Conservation (phyloP, 2,888 invertebrate genomes). For the Coelogynopora nodosa region DNA sequence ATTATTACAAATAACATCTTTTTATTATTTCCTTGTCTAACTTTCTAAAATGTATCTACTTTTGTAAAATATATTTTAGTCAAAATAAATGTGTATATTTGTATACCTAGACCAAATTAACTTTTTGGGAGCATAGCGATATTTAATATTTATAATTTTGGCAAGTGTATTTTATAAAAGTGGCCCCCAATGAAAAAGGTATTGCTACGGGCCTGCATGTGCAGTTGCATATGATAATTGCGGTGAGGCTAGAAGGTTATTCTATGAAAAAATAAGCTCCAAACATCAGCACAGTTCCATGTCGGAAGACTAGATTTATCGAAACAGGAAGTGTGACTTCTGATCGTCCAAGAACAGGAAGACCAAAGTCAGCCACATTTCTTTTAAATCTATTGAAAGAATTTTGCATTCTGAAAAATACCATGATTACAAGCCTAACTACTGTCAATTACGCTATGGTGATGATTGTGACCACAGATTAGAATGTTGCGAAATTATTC, state of each 20-base stretch:
- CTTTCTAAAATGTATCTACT: no score
- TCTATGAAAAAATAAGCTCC: slow-evolving; percentile 21
- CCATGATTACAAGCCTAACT: slow-evolving; percentile 29
- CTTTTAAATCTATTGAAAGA: not conserved
- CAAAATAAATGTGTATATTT: no score
- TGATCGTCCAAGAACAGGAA: slow-evolving; percentile 22
- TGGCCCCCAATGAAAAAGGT: no score
- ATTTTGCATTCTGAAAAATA: slow-evolving; percentile 15
- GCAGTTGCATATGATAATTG: slow-evolving; percentile 33
- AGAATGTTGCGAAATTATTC: slow-evolving; percentile 25
- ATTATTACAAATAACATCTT: no score
- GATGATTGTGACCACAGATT: slow-evolving; percentile 16
- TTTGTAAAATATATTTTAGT: no score
- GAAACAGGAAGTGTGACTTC: slow-evolving; percentile 36
- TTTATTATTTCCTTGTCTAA: no score
- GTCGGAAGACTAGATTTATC: not conserved
- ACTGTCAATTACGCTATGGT: not conserved
- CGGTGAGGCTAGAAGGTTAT: slow-evolving; percentile 27
- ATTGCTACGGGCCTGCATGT: no score
- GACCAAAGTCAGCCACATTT: slow-evolving; percentile 34
- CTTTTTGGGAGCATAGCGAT: no score
- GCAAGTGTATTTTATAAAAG: no score
- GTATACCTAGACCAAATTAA: no score
- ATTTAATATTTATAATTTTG: no score
- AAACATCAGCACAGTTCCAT: slow-evolving; percentile 35